Base-by-base conservation (phyloP, 2,888 invertebrate genomes). In the Andrena hattorfiana region DNA sequence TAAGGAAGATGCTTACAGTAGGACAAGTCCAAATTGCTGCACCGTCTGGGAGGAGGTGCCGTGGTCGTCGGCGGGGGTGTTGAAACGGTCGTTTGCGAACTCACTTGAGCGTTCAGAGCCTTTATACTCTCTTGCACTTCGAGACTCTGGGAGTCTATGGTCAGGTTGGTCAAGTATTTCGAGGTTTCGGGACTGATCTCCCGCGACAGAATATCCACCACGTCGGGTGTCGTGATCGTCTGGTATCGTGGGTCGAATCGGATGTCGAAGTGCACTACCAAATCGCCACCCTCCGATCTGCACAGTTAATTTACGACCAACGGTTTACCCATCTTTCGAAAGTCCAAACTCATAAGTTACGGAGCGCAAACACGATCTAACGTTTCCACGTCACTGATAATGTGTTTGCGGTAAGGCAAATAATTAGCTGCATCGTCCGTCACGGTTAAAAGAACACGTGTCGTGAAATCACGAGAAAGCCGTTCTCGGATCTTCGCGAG, bases 181-280 rank as follows among this genome's bases (percentile, higher is more conserved):
- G 96, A 94, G 30, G 95, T 95, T 48, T 93, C 93, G 1, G 95
- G 94, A 54, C 94, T 94, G 32, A 98, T 95, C 90, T 97, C 97
- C 16, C 96, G 95, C 16, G 95, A 94, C 69, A 97, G 94, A 26
- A 97, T 95, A 0, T 96, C 95, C 72, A 95, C 94, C 20, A 97
- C 95, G 87, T 97, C 97, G 0, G 95, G 94, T 0, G 96, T 96
- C 79, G 95, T 95, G 32, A 97, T 96, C 1, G 96, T 94, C 16
- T 96, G 96, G 70, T 92, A 93, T 82, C 97, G 96, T 0, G 97
- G 97, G 94, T 98, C 97, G 90, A 98, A 97, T 73, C 97, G 96
- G 72, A 98, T 95, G 92, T 98, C 97, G 92, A 98, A 98, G 92
- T 98, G 97, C 0, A 98, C 97, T 66, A 97, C 96, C 71, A 97